These are phyloP conservation scores for Enteromius thamalakanensis DNA, from an alignment of 2,797 vertebrate species.

Conservation along the genomic window DNA sequence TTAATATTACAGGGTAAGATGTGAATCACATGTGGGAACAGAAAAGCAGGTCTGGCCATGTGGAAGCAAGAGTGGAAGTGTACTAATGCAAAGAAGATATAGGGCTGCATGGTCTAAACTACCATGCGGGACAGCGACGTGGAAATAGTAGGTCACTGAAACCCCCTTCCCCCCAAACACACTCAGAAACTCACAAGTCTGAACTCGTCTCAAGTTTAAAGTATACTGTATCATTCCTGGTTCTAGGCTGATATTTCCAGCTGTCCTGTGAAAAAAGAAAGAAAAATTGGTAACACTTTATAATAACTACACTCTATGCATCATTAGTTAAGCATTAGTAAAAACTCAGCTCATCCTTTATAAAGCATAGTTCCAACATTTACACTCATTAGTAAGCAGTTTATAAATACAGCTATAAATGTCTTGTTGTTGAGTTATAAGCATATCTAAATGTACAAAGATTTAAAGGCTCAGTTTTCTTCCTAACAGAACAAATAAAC, in stretches of 20 bases:
- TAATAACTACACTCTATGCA: too few relatives aligned
- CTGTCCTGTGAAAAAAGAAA: slow-evolving; percentile 8
- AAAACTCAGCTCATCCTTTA: too few relatives aligned
- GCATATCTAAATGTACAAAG: too few relatives aligned
- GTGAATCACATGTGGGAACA: slow-evolving; percentile 25
- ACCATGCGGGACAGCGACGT: slow-evolving; percentile 15
- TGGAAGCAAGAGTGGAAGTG: background rate
- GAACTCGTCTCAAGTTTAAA: slow-evolving; percentile 16
- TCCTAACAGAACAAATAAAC: too few relatives aligned
- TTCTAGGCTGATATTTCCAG: background rate
- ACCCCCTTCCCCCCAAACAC: background rate
- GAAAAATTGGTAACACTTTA: background rate
- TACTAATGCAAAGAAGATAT: background rate
- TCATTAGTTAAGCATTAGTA: too few relatives aligned
- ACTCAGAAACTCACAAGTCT: slow-evolving; percentile 9
- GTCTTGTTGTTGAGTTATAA: too few relatives aligned
- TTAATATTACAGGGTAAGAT: slow-evolving; percentile 36
- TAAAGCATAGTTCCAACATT: too few relatives aligned
- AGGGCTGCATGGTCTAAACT: background rate
- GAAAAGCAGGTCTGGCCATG: background rate
- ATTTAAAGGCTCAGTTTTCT: too few relatives aligned
- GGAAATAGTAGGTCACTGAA: slow-evolving; percentile 44
- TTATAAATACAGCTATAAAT: too few relatives aligned
- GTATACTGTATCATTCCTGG: background rate
- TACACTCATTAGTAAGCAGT: too few relatives aligned